Evolutionary conservation across 2,797 vertebrate genomes (phyloP).

Genomic region (Mus minutoides): DNA sequence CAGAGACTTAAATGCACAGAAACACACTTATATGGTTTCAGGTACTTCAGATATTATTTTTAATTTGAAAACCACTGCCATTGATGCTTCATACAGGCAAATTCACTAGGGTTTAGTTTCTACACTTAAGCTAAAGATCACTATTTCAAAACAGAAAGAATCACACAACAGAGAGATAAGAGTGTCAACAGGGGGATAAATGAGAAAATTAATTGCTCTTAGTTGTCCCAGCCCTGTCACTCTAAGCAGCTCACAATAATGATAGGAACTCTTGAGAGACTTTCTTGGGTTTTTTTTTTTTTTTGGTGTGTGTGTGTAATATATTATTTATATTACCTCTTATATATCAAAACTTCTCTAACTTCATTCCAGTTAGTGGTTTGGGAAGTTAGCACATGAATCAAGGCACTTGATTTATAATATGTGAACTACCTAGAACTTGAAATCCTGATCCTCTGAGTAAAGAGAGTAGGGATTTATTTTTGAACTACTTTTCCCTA

Average conservation of each 20-base stretch:
- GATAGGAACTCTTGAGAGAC: neutral
- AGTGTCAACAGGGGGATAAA: neutral
- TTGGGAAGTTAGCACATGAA: neutral
- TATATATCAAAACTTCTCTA: neutral
- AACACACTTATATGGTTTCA: neutral
- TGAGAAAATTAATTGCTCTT: neutral
- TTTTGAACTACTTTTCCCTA: neutral
- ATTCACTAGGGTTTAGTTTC: neutral
- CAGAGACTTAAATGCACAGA: neutral
- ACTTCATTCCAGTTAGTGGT: neutral
- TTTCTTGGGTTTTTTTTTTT: too few relatives aligned
- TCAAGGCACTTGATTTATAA: neutral
- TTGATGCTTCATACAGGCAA: too few relatives aligned
- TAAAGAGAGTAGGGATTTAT: neutral
- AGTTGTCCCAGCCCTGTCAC: neutral
- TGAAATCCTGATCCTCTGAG: neutral
- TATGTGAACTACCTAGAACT: neutral
- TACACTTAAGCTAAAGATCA: neutral
- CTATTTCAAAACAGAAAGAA: neutral
- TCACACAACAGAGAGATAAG: neutral
- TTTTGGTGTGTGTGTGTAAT: too few relatives aligned
- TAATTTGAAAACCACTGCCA: neutral
- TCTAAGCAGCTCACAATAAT: neutral
- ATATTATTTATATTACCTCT: neutral
- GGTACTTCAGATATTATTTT: neutral